Evolutionary conservation across 2,797 vertebrate species (phyloP), one percentile per base, ranked within the genome.

Genomic region (Amphiprion clarkii): DNA sequence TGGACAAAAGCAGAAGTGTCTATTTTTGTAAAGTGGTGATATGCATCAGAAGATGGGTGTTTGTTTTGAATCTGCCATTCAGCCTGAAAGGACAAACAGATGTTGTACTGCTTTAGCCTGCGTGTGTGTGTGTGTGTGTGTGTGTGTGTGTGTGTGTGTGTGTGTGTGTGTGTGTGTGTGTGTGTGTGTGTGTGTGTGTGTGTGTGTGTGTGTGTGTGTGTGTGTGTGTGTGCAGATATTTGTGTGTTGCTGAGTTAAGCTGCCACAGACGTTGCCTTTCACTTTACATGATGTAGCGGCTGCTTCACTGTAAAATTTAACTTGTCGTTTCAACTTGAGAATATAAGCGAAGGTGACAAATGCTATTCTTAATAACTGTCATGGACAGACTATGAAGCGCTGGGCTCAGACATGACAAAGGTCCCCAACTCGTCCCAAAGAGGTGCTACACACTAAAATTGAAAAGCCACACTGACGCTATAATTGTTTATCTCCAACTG

Each of bases 31-130:
- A 56, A 6, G 12, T 23, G 23, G 5, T 29, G 72, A 67, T 61
- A 36, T 16, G 74, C 84, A 70, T 83, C 78, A 82, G 44, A 63
- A 25, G 72, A 76, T 23, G n/a, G 13, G n/a, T 64, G 75, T 67
- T 73, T 74, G 44, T 79, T 71, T 44, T 78, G 44, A 83, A 83
- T 86, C 68, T 33, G 33, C 65, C 73, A 55, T 68, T 39, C 67
- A 67, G 67, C 68, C 78, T 71, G 81, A 89, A 83, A 78, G 55
- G 63, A 82, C 83, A 75, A 79, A 75, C 89, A 89, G 85, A 87
- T 90, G 86, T 79, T 78, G 67, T 33, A 19, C 51, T 53, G 74
- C 54, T 71, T 79, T 67, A 68, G 6, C 31, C 62, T 49, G 25
- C 7, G 42, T 76, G 55, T 58, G 60, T 57, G 66, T 42, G 56